Evolutionary conservation across 2,888 invertebrate species (phyloP).

Genomic region (Junonia oenone): DNA sequence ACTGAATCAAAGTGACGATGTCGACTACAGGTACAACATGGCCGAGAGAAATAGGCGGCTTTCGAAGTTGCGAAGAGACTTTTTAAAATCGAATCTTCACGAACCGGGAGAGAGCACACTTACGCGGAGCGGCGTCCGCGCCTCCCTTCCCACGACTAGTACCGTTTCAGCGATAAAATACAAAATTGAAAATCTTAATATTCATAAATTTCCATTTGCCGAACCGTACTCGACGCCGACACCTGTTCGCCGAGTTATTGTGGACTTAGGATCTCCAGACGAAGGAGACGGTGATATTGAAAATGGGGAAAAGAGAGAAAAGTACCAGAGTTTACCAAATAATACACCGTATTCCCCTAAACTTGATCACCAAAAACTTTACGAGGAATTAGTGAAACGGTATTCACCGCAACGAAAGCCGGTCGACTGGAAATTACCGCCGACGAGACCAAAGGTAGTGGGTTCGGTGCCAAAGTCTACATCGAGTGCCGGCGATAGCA

Average conservation of each 20-base stretch:
- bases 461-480: conserved; percentile 65
- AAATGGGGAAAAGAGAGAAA: conserved; percentile 39
- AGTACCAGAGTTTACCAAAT: conserved; percentile 52
- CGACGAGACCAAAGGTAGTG: conserved; percentile 66
- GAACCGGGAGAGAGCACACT: conserved; percentile 58
- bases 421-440: conserved; percentile 67
- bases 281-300: conserved; percentile 52
- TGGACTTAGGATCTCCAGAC: conserved; percentile 53
- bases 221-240: conserved; percentile 72
- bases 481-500: conserved; percentile 52
- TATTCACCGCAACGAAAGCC: conserved; percentile 72
- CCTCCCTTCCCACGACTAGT: conserved; percentile 60
- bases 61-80: conserved; percentile 65
- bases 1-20: conserved; percentile 65
- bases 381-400: conserved; percentile 66
- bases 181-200: conserved; percentile 69
- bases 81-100: conserved; percentile 66
- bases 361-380: conserved; percentile 65
- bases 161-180: conserved; percentile 49
- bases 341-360: conserved; percentile 48
- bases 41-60: conserved; percentile 65
- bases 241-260: conserved; percentile 54
- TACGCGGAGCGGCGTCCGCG: conserved; percentile 55
- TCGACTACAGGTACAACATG: conserved; percentile 66
- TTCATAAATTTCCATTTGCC: conserved; percentile 73